Evolutionary conservation across 1,140 invertebrate species (phyloP), one percentile per base, ranked within the genome.

Genomic region (Eciton burchellii): DNA sequence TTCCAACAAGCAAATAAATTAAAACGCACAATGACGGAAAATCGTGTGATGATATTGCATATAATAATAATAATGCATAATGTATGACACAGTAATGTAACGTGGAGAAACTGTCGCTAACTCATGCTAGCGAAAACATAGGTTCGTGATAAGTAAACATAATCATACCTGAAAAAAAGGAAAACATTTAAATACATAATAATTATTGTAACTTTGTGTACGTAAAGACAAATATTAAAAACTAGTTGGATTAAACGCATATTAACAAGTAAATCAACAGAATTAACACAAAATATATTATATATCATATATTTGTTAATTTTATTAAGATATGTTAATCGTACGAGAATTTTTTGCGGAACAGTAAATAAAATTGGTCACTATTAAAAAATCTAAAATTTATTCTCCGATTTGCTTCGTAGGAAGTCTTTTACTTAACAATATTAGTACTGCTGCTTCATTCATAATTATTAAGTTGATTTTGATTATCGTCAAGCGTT

Each of bases 131-230:
- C 65, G 83, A 81, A 52, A 81, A 81, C 47, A 85, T 82, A 81
- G 84, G 84, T 72, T 70, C 82, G 81, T 79, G 84, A 63, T 84
- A 86, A 74, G 82, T 63, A 72, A 82, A 84, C 82, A 81, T 71
- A 81, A 84, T 84, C 84, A 82, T 76, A 86, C 85, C 85, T 86
- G 85, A 84, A 86, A 86, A 86, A 82, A 84, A 84, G 54, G 68
- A 52, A 84, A 86, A 86, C 76, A 71, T 84, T 86, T 70, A 84
- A 65, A 62, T 81, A 26, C 60, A 81, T 73, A 81, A 77, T 77
- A 65, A 77, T 70, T 79, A 56, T 79, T 29, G 43, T 68, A 68
- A 79, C 19, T 79, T 4, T 79, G 35, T n/a, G n/a, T n/a, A n/a
- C n/a, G n/a, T n/a, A 68, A 70, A 76, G 26, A 79, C 12, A 79